Base-by-base conservation (phyloP, 2,113 vertebrate species). In the Colistium nudipinnis region DNA sequence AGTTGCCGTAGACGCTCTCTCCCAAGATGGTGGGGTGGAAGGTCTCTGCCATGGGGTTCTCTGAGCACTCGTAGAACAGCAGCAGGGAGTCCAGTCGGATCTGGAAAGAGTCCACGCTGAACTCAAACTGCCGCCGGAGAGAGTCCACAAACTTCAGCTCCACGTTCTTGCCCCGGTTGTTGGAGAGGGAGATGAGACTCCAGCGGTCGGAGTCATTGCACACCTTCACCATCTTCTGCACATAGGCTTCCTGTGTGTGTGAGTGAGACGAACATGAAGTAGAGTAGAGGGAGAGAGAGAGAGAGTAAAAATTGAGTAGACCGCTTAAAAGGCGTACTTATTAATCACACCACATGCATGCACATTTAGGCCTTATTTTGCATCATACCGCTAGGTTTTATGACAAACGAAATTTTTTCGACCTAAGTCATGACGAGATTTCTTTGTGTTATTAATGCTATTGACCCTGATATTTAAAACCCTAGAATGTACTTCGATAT, bases 171-270 rank as follows among this genome's bases (percentile, higher is more conserved):
- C 98, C 98, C 33, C 95, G 93, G 95, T 99, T 99, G 93, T 99
- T 99, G 83, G 97, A 98, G 74, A 99, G 92, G 30, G 98, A 99
- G 89, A 99, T 99, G 75, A 99, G 97, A 88, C 97, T 99, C 98
- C 98, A 99, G 33, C 96, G 96, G 89, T 99, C 97, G 1, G 96
- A 98, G 89, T 99, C 98, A 72, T 97, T 99, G 89, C 95, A 98
- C 75, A 99, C 98, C 92, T 99, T 99, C 81, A 99, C 98, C 98
- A 99, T 98, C 94, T 99, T 99, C 94, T 99, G 98, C 88, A 99
- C 98, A 56, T 99, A 99, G 62, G 98, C 98, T 81, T 99, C 98
- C 98, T 91, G 25, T 17, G 62, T 62, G 66, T 19, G 63, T 27
- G 57, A 7, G 44, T 22, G 17, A 53, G 41, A 55, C 8, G 38